These are phyloP conservation scores for Heliangelus exortis DNA, from an alignment of 2,797 vertebrate genomes.

Conservation along the genomic window DNA sequence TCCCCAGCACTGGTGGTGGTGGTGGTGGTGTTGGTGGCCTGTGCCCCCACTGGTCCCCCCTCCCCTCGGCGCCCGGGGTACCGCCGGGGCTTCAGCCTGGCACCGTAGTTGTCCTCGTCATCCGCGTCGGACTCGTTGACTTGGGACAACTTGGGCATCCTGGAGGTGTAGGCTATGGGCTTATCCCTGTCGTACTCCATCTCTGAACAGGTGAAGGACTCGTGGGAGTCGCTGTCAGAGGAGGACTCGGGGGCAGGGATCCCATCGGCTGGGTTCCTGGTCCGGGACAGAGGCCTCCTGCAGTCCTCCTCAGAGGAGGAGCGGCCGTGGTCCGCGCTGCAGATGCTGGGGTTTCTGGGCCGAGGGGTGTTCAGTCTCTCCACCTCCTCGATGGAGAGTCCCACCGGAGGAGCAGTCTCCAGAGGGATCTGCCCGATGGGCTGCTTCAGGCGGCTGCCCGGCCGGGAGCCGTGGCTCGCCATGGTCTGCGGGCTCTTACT, in stretches of 20 bases:
- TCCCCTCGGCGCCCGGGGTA: constrained; percentile 92
- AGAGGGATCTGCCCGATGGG: constrained; percentile 91
- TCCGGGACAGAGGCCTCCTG: constrained; percentile 90
- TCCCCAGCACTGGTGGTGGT: constrained; percentile 74
- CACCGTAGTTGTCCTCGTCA: constrained; percentile 90
- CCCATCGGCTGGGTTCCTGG: constrained; percentile 94
- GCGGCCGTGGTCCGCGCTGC: constrained; percentile 95
- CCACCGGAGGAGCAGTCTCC: constrained; percentile 91
- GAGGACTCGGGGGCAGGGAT: constrained; percentile 95
- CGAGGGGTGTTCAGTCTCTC: constrained; percentile 97
- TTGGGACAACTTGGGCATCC: constrained; percentile 95
- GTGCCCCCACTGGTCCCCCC: constrained; percentile 84
- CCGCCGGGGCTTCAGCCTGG: constrained; percentile 89
- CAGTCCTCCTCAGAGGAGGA: constrained; percentile 97
- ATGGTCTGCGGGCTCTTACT: constrained; percentile 97
- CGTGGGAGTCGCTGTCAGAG: constrained; percentile 98
- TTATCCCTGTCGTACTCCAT: constrained; percentile 98
- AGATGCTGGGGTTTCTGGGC: constrained; percentile 96
- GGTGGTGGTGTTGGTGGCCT: constrained; percentile 44
- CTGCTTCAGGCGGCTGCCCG: constrained; percentile 94
- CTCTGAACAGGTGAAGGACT: constrained; percentile 99
- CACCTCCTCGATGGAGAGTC: constrained; percentile 96
- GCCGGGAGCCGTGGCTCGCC: constrained; percentile 87
- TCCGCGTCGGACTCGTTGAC: constrained; percentile 97
- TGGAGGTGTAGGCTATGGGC: constrained; percentile 88